These are phyloP conservation scores for Raja brachyura DNA, from an alignment of 2,113 vertebrate genomes.

Conservation along the genomic window DNA sequence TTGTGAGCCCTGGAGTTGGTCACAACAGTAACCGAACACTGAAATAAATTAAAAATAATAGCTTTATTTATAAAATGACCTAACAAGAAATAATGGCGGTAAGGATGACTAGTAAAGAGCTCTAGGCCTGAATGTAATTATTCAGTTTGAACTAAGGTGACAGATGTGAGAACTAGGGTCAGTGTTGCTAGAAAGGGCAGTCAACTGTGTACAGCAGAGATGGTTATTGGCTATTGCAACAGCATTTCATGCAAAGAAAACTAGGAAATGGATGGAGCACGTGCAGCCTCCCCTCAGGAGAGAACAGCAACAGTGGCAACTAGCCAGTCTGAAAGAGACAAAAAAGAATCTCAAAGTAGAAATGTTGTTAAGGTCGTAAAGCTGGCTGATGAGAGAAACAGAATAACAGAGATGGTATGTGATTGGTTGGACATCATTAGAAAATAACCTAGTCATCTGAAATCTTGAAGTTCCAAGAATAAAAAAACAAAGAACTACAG, in stretches of 20 bases:
- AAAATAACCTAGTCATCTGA: neutral
- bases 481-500: too few relatives aligned
- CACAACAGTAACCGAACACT: too few relatives aligned
- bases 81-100: neutral
- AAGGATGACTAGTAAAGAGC: neutral
- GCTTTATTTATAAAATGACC: too few relatives aligned
- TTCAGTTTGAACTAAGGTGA: neutral
- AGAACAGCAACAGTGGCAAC: neutral
- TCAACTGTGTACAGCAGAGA: neutral
- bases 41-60: too few relatives aligned
- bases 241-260: neutral
- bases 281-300: neutral
- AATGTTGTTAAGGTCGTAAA: neutral
- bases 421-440: neutral
- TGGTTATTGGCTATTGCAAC: neutral
- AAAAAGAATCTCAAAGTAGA: neutral
- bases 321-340: neutral
- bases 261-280: neutral
- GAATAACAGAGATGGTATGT: neutral
- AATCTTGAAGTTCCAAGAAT: neutral
- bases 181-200: neutral
- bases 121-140: neutral
- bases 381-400: neutral
- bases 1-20: too few relatives aligned
- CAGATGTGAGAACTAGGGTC: neutral